Conservation (phyloP, 2,797 vertebrate species). For the Typhlichthys eigenmanni region DNA sequence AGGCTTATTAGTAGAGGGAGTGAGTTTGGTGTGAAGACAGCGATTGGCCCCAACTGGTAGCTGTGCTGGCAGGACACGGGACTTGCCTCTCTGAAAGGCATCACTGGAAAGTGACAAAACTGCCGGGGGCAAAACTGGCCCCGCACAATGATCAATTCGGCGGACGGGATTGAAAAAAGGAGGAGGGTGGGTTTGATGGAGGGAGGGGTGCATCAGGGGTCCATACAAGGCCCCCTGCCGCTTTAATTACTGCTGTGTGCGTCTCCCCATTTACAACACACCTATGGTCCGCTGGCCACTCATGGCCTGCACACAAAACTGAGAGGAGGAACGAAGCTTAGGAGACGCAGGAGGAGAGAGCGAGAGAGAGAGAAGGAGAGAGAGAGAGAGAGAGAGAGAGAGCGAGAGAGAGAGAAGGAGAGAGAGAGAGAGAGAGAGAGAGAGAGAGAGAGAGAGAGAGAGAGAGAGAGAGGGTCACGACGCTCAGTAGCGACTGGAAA, state of each 20-base stretch:
- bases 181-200: slow-evolving; percentile 52
- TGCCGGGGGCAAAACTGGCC: slow-evolving; percentile 79
- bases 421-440: slow-evolving; percentile 9
- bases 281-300: slow-evolving; percentile 70
- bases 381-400: slow-evolving; percentile 13
- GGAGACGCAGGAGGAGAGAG: slow-evolving; percentile 8
- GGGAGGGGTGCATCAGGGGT: slow-evolving; percentile 39
- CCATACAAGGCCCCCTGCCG: slow-evolving; percentile 74
- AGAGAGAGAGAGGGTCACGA: slow-evolving; percentile 30
- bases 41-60: slow-evolving; percentile 69
- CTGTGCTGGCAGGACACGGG: slow-evolving; percentile 52
- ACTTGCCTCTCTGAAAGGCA: slow-evolving; percentile 70
- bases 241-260: slow-evolving; percentile 84
- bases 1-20: slow-evolving; percentile 44
- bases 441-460: slow-evolving; percentile 13
- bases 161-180: slow-evolving; percentile 69
- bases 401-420: slow-evolving; percentile 17
- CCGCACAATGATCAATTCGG: slow-evolving; percentile 80
- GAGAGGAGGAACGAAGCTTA: slow-evolving; percentile 63
- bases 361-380: slow-evolving; percentile 6
- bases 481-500: slow-evolving; percentile 85
- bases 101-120: slow-evolving; percentile 83
- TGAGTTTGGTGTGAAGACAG: slow-evolving; percentile 51
- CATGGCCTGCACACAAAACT: slow-evolving; percentile 67
- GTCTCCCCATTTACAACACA: slow-evolving; percentile 77